Evolutionary conservation across 2,888 invertebrate species (phyloP).

Genomic region (Microctonus aethiopoides): DNA sequence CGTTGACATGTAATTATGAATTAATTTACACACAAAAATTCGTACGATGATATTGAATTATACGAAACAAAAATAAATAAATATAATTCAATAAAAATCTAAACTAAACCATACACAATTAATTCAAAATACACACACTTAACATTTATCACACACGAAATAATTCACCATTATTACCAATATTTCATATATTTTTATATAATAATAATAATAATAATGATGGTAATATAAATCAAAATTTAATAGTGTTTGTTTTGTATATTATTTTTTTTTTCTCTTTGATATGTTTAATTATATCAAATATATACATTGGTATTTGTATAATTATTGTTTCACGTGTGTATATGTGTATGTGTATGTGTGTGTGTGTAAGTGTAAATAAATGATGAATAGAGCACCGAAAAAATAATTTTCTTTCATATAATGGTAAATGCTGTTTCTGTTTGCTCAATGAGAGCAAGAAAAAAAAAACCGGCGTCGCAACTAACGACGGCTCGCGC

Average conservation of each 20-base stretch:
- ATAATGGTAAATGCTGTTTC: not conserved
- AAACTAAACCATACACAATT: too few species aligned
- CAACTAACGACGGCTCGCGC: conserved; percentile 53
- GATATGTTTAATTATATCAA: too few species aligned
- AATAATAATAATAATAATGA: not conserved
- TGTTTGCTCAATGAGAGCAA: not conserved
- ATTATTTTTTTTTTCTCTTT: too few species aligned
- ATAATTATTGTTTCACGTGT: too few species aligned
- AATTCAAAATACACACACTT: too few species aligned
- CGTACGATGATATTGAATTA: not conserved
- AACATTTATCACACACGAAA: not conserved
- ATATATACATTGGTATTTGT: too few species aligned
- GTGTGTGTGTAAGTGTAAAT: not conserved
- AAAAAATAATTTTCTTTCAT: not conserved
- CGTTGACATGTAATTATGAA: not conserved
- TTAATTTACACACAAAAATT: not conserved
- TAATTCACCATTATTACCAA: not conserved
- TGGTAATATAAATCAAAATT: too few species aligned
- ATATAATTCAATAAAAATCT: too few species aligned
- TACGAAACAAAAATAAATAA: too few species aligned
- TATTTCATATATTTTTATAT: not conserved
- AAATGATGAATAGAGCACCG: not conserved
- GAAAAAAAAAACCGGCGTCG: conserved; percentile 20
- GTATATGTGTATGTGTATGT: not conserved
- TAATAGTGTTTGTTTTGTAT: too few species aligned